Percentiles rank a stretch among this genome's conserved stretches.
Conservation (phyloP, 2,797 vertebrate species). For the Smutsia gigantea region DNA sequence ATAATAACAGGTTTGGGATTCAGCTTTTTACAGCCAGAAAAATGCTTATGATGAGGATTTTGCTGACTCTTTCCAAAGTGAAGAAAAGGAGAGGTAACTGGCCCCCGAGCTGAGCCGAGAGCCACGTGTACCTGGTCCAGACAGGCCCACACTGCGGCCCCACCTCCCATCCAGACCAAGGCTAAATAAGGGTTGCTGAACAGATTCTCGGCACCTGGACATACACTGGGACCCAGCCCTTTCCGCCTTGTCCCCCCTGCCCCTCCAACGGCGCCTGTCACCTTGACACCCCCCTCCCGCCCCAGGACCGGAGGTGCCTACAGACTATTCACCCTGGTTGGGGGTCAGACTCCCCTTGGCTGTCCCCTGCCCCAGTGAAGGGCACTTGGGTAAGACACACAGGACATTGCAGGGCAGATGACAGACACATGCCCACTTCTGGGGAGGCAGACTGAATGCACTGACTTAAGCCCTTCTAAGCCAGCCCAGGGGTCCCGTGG, state of each 20-base stretch:
- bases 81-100: not conserved
- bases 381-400: not conserved
- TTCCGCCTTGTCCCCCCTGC: not conserved
- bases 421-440: not conserved
- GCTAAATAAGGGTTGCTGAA: not conserved
- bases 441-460: not conserved
- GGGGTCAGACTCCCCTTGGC: not conserved
- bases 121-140: not conserved
- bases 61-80: conserved; percentile 81
- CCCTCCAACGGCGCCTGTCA: not conserved
- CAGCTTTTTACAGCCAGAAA: conserved; percentile 79
- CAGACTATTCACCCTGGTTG: not conserved
- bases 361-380: not conserved
- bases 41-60: conserved; percentile 82
- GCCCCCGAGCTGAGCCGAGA: not conserved
- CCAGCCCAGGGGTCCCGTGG: not conserved
- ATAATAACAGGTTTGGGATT: conserved; percentile 86
- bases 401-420: not conserved
- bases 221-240: not conserved
- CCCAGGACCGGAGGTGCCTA: not conserved
- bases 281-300: not conserved
- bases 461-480: not conserved
- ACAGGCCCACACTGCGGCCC: rapidly evolving
- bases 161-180: not conserved
- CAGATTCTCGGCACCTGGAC: not conserved